Evolutionary conservation across 2,888 invertebrate genomes (phyloP), one percentile per base, ranked within the genome.

Genomic region (Cotesia congregata): DNA sequence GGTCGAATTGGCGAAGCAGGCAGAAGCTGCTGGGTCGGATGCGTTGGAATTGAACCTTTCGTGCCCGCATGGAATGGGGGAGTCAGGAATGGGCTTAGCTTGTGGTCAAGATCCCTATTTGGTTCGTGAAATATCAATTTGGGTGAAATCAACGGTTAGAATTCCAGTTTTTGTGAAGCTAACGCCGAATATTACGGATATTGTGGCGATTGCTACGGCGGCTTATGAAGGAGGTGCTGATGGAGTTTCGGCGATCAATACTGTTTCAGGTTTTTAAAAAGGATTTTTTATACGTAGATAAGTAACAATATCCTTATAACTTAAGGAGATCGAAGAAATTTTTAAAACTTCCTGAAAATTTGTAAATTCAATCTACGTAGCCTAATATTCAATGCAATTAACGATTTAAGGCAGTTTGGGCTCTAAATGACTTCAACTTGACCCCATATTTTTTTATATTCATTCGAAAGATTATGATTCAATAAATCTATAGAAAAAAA

Each of bases 1-100:
- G 99, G 93, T 91, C 7, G 92, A 94, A 84, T 88, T 99, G 74
- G 93, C 98, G 0, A 91, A 91, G 82, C 93, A 92, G 90, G 95
- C 97, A 0, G 95, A 95, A 88, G 91, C 91, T 0, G 92, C 97
- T 0, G 98, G 98, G 0, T 94, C 99, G 0, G 98, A 99, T 90
- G 98, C 97, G 0, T 90, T 99, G 12, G 99, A 99, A 87, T 90
- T 99, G 72, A 99, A 99, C 91, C 90, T 99, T 72, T 98, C 98
- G 0, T 99, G 99, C 89, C 99, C 99, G 0, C 99, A 99, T 90
- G 99, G 99, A 5, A 99, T 99, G 98, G 98, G 98, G 1, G 98
- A 98, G 88, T 94, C 95, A 9, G 98, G 98, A 62, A 99, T 99
- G 99, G 99, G 99, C 0, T 91, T 99, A 72, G 99, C 99, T 67